A percentile compares a stretch with the other conserved stretches of the same genome.
These are phyloP conservation scores for Copidosoma floridanum DNA, from an alignment of 1,140 invertebrate species.

Conservation along the genomic window DNA sequence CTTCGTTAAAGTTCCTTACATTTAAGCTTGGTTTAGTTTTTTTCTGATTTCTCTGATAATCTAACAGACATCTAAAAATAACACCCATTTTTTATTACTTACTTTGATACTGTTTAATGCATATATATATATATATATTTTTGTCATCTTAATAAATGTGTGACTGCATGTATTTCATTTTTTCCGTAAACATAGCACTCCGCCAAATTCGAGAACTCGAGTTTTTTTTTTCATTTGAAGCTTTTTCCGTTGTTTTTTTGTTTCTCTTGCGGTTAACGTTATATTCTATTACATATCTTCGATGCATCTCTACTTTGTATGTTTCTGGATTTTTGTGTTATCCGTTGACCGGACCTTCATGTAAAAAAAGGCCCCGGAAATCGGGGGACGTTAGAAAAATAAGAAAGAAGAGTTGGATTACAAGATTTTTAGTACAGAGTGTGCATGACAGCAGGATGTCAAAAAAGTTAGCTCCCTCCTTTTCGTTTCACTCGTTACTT, in stretches of 20 bases:
- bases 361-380: background rate
- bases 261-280: background rate
- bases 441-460: no score
- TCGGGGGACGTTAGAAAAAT: conserved; percentile 14
- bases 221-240: background rate
- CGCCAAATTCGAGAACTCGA: conserved; percentile 16
- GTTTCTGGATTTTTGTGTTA: background rate
- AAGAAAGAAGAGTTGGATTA: background rate
- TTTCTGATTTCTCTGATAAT: conserved; percentile 50
- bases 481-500: background rate
- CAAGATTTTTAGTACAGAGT: no score
- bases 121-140: no score
- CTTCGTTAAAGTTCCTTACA: conserved; percentile 34
- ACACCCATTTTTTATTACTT: conserved; percentile 51
- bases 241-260: background rate
- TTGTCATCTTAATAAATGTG: conserved; percentile 25
- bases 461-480: background rate
- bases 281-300: background rate
- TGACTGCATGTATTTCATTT: conserved; percentile 21
- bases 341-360: background rate
- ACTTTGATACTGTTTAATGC: conserved; percentile 24
- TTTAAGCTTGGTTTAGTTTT: conserved; percentile 43
- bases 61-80: conserved; percentile 56
- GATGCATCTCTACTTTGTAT: conserved; percentile 3
- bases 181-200: no score